These are phyloP conservation scores for Polypedilum pembai DNA, from an alignment of 1,140 invertebrate species.

Conservation along the genomic window DNA sequence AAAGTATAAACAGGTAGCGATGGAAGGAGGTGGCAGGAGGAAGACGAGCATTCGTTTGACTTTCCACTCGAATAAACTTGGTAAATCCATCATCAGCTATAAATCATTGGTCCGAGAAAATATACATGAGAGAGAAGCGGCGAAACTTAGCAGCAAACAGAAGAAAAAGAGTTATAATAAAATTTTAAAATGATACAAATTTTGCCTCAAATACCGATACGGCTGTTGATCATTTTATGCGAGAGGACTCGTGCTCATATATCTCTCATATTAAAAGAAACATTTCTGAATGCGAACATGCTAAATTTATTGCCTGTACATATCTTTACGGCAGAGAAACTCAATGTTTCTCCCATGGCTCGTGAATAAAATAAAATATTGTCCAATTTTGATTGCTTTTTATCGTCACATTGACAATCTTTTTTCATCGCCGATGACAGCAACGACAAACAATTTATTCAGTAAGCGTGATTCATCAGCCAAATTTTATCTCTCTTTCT, in stretches of 20 bases:
- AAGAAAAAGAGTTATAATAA: background rate
- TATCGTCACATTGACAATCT: constrained; percentile 7
- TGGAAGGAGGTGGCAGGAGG: background rate
- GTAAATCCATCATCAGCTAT: constrained; percentile 8
- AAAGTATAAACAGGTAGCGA: background rate
- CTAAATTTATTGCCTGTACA: background rate
- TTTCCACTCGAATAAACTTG: background rate
- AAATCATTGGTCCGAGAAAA: background rate
- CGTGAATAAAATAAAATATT: background rate
- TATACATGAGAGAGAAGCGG: background rate
- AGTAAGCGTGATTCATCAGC: too few relatives aligned
- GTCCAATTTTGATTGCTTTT: constrained; percentile 9
- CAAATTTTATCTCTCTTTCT: too few relatives aligned
- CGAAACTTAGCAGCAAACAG: background rate
- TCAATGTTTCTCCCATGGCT: background rate
- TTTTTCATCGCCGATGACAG: background rate
- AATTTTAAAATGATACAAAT: constrained; percentile 20
- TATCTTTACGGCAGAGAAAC: background rate
- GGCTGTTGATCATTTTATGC: constrained; percentile 10
- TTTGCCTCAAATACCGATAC: constrained; percentile 2
- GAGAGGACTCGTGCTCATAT: constrained; percentile 2
- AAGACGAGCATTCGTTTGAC: background rate
- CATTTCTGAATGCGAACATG: background rate
- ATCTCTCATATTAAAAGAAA: background rate
- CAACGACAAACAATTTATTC: background rate